Evolutionary conservation across 2,797 vertebrate species (phyloP).

Genomic region (Chromobotia macracanthus): DNA sequence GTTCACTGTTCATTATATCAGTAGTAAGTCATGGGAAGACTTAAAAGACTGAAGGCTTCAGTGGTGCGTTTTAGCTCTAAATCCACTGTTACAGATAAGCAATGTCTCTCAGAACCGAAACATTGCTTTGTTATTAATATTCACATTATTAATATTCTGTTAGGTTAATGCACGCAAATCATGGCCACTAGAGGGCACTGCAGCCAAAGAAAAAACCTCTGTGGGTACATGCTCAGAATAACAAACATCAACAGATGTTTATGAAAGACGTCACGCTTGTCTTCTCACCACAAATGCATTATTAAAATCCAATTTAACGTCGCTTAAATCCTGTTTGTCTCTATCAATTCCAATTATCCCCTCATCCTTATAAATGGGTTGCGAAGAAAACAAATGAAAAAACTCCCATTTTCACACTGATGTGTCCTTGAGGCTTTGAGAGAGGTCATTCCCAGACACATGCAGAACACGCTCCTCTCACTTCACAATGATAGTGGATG

Average conservation of each 20-base stretch:
- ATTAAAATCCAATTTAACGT: conserved; percentile 51
- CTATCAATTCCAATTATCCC: conserved; percentile 36
- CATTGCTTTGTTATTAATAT: neutral
- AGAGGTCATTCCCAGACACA: conserved; percentile 30
- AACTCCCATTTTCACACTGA: neutral
- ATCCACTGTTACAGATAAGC: too few relatives aligned
- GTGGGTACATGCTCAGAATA: conserved; percentile 9
- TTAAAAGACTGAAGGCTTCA: too few relatives aligned
- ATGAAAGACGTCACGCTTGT: conserved; percentile 62
- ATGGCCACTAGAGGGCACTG: conserved; percentile 70
- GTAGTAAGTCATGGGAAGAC: too few relatives aligned
- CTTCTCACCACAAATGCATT: conserved; percentile 50
- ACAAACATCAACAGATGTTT: conserved; percentile 62
- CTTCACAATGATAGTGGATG: conserved; percentile 8
- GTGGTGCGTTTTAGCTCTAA: too few relatives aligned
- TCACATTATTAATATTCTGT: too few relatives aligned
- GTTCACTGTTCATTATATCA: too few relatives aligned
- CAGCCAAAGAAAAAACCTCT: conserved; percentile 45
- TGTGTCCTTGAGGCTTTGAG: conserved; percentile 25
- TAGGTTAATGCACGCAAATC: too few relatives aligned
- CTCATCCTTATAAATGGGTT: conserved; percentile 20
- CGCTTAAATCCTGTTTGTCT: conserved; percentile 56
- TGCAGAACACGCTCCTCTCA: neutral
- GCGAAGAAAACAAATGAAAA: conserved; percentile 7
- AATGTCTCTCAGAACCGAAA: neutral